Percentiles rank a stretch among this genome's conserved stretches.
phyloP scores from a whole-genome alignment of 1,140 invertebrate species.

The Brachionus manjavacas region DNA sequence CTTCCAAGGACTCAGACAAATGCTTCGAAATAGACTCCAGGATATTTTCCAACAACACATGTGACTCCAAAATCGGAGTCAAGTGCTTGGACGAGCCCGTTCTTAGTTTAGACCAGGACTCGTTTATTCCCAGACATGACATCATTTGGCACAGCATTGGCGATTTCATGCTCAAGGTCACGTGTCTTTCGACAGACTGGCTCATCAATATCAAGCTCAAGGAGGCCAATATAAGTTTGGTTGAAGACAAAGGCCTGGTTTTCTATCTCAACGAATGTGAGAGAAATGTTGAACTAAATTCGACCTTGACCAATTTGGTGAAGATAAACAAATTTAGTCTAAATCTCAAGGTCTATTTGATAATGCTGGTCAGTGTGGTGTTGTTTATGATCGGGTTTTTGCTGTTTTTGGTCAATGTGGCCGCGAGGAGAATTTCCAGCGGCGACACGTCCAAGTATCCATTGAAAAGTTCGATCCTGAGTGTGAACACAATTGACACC shows the following conservation, averaged over 20 bases:
- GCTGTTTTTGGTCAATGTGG: neutral
- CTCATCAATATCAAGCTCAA: neutral
- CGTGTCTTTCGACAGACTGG: neutral
- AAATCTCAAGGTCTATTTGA: neutral
- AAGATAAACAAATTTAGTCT: conserved; percentile 30
- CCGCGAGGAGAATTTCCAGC: neutral
- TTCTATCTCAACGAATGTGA: neutral
- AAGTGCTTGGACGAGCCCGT: neutral
- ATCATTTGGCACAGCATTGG: neutral
- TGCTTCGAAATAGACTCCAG: conserved; percentile 1
- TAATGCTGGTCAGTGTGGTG: neutral
- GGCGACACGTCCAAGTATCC: neutral
- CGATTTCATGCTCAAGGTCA: neutral
- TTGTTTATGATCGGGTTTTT: neutral
- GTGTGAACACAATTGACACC: conserved; percentile 17
- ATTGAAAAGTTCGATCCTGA: neutral
- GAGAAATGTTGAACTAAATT: neutral
- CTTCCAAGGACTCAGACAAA: neutral
- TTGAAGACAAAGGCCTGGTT: neutral
- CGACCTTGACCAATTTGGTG: neutral
- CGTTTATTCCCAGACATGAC: neutral
- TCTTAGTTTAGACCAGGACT: neutral
- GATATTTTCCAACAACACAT: neutral
- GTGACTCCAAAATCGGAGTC: neutral
- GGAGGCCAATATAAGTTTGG: neutral